phyloP scores from a whole-genome alignment of 2,113 vertebrate species.

The Periophthalmodon schlosseri region DNA sequence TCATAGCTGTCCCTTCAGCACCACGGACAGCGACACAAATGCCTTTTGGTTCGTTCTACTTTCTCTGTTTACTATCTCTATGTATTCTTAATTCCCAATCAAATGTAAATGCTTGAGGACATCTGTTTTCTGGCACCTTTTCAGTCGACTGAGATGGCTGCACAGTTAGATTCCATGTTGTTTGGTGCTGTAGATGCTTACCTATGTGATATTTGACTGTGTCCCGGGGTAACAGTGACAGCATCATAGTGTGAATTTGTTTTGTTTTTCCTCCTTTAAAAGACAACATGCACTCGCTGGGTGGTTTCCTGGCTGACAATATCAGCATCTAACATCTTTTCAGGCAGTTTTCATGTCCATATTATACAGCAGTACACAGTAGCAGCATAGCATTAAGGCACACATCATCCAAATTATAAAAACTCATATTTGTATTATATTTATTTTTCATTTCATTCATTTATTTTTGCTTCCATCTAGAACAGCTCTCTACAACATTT shows the following conservation, averaged over 20 bases:
- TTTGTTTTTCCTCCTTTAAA: not conserved
- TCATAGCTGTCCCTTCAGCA: no score
- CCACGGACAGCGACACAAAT: no score
- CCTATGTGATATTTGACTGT: not conserved
- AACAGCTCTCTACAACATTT: not conserved
- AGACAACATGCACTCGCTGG: constrained; percentile 2
- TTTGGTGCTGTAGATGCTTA: constrained; percentile 10
- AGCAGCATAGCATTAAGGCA: no score
- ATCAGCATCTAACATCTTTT: not conserved
- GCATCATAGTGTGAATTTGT: not conserved
- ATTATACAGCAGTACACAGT: no score
- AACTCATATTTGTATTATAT: no score
- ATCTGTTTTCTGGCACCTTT: not conserved
- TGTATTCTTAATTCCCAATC: not conserved
- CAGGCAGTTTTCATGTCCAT: not conserved
- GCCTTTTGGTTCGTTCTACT: not conserved
- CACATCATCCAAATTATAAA: no score
- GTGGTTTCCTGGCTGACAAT: not conserved
- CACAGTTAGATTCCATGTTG: constrained; percentile 19
- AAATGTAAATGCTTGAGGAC: constrained; percentile 16
- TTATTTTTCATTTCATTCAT: no score
- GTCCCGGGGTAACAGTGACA: not conserved
- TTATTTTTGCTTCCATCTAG: no score
- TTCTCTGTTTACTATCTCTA: not conserved
- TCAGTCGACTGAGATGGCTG: constrained; percentile 9